Base-by-base conservation (phyloP, 23 tunicate genomes). In the Styela clava region DNA sequence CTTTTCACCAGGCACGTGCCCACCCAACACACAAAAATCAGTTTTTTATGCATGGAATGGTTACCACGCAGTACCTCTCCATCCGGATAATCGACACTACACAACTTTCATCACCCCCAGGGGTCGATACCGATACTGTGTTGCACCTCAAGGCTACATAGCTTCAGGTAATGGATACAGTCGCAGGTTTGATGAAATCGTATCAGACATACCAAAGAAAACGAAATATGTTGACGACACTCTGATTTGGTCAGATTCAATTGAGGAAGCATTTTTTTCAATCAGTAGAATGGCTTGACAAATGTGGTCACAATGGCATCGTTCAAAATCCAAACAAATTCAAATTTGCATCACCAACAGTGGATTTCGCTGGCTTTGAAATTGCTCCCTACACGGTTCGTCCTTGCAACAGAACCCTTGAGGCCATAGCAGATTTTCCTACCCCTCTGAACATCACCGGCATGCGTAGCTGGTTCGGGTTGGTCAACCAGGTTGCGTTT, bases 21-120 rank as follows among this genome's bases (percentile, higher is more conserved):
- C 82, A 22, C 24, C 52, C 32, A 44, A 35, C 35, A 74, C 87
- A 29, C 74, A 9, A 65, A 74, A 63, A 64, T 29, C 83, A 19
- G 87, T 76, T 18, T 73, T 35, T 65, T 73, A 84, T 52, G 82
- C 73, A 2, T 76, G 73, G 81, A 84, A 85, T 64, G 88, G 88
- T 67, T 85, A 85, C 29, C 83, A 79, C 31, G 34, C 73, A 21
- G 88, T 85, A 44, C 56, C 56, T 5, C 56, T 44, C 56, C 9
- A 44, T 12, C 56, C 56, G 12, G 56, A 32, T 74, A 78, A 67
- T 35, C 67, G 36, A 78, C 76, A 77, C 74, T 21, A 28, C 35
- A 77, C 78, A 35, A 24, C 70, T 24, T 24, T 27, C 29, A 85
- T 85, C 18, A n/a, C 67, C 18, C 2, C 77, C 28, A 36, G 78